These are phyloP conservation scores for Atta colombica DNA, from an alignment of 1,140 invertebrate genomes.

Conservation along the genomic window DNA sequence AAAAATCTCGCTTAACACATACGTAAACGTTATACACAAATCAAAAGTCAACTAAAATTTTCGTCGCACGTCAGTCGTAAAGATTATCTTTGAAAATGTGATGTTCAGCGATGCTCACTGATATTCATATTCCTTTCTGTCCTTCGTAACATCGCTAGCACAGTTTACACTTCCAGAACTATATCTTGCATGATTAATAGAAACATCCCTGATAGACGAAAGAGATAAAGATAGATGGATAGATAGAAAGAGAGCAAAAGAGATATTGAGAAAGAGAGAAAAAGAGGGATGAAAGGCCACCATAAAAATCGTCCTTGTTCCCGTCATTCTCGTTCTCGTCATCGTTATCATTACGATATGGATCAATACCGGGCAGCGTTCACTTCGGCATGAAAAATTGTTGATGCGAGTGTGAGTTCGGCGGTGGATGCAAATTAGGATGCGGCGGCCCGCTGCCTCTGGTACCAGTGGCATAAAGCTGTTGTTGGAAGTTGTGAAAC, in stretches of 20 bases:
- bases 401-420: constrained; percentile 85
- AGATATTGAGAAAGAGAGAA: constrained; percentile 25
- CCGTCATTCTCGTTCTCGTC: constrained; percentile 39
- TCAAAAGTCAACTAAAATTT: constrained; percentile 54
- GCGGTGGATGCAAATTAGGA: constrained; percentile 83
- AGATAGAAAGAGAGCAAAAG: constrained; percentile 42
- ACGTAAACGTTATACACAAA: constrained; percentile 57
- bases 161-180: constrained; percentile 63
- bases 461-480: constrained; percentile 96
- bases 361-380: constrained; percentile 59
- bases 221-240: constrained; percentile 36
- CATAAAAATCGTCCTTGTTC: constrained; percentile 65
- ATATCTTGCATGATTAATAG: constrained; percentile 56
- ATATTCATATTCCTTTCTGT: constrained; percentile 43
- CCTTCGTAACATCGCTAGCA: constrained; percentile 65
- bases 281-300: constrained; percentile 73
- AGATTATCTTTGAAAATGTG: constrained; percentile 5
- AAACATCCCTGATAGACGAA: constrained; percentile 61
- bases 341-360: constrained; percentile 62
- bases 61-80: constrained; percentile 54
- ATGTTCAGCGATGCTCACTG: not conserved
- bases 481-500: constrained; percentile 98
- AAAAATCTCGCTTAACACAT: constrained; percentile 45
- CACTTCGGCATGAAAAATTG: constrained; percentile 88
- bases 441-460: constrained; percentile 87